Conservation (phyloP, 2,113 vertebrate genomes). For the Callocephalon fimbriatum region DNA sequence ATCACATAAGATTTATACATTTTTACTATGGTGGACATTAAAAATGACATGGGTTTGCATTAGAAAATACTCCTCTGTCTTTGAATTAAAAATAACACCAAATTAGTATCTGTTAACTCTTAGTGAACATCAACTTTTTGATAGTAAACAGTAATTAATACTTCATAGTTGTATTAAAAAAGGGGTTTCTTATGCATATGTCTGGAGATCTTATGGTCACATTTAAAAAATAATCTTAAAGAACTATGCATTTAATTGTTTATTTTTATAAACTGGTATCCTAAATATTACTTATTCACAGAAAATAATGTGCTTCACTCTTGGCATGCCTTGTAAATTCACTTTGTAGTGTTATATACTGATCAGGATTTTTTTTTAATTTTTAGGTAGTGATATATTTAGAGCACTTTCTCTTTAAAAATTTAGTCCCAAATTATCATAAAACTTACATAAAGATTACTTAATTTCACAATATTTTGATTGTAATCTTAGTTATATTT, state of each 20-base stretch:
- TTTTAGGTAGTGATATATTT: neutral
- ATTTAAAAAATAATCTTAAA: neutral
- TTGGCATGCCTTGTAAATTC: neutral
- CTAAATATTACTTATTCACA: neutral
- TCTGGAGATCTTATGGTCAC: neutral
- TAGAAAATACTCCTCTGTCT: neutral
- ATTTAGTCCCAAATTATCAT: neutral
- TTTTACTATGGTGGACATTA: neutral
- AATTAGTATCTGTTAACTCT: neutral
- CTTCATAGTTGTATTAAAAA: neutral
- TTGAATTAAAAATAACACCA: neutral
- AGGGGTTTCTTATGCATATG: neutral
- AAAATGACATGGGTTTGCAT: neutral
- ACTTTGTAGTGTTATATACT: neutral
- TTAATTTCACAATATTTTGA: neutral
- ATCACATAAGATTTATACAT: neutral
- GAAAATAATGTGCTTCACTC: neutral
- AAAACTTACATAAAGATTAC: neutral
- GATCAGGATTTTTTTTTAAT: neutral
- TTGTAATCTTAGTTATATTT: neutral
- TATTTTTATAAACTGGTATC: neutral
- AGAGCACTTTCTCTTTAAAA: neutral
- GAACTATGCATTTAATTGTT: neutral
- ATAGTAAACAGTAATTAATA: neutral
- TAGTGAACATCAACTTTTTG: neutral